phyloP scores from a whole-genome alignment of 2,113 vertebrate species.

The Crocuta crocuta region DNA sequence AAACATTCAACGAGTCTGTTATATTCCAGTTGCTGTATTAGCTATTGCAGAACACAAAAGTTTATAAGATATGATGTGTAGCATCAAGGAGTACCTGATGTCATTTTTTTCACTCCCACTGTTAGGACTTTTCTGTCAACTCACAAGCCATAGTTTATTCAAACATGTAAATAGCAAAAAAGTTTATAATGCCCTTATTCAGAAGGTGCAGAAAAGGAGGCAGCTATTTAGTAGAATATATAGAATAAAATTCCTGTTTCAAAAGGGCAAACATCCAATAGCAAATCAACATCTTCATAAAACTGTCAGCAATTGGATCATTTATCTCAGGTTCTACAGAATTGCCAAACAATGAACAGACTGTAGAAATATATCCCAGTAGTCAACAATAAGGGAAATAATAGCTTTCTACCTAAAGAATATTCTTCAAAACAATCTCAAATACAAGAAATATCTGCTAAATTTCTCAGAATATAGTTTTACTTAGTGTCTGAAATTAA shows the following conservation, averaged over 20 bases:
- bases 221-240: background rate
- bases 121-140: conserved; percentile 3
- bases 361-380: background rate
- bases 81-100: background rate
- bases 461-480: background rate
- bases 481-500: background rate
- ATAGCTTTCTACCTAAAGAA: background rate
- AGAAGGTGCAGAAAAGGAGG: background rate
- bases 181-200: conserved; percentile 37
- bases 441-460: background rate
- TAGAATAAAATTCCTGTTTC: background rate
- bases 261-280: background rate
- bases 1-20: background rate
- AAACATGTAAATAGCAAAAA: conserved; percentile 22
- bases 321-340: conserved; percentile 8
- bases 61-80: background rate
- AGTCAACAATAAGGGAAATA: background rate
- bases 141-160: background rate
- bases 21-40: background rate
- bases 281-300: conserved; percentile 20
- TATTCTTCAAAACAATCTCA: background rate
- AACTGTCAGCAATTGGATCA: conserved; percentile 47
- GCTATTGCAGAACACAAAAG: background rate
- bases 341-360: background rate
- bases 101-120: background rate